phyloP scores from a whole-genome alignment of 2,888 invertebrate genomes.

The Zele albiditarsus region DNA sequence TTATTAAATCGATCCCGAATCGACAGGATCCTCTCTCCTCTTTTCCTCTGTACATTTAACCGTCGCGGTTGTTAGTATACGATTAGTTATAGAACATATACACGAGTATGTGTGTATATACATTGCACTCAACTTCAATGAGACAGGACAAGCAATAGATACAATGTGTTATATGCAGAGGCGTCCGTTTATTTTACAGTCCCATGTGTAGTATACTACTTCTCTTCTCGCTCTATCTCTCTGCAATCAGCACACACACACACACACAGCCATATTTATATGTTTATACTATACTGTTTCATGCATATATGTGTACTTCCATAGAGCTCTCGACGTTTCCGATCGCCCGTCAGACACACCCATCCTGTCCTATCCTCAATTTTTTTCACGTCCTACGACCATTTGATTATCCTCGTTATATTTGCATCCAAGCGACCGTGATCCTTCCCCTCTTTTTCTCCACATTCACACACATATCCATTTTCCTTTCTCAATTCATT shows the following conservation, averaged over 20 bases:
- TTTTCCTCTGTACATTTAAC: background rate
- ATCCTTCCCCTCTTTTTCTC: slow-evolving; percentile 22
- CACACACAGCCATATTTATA: background rate
- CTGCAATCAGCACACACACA: background rate
- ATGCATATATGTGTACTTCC: slow-evolving; percentile 20
- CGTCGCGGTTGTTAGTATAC: slow-evolving; percentile 54
- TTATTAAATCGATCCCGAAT: slow-evolving; percentile 27
- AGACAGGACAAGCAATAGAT: slow-evolving; percentile 25
- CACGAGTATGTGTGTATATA: slow-evolving; percentile 13
- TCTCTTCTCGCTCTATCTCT: slow-evolving; percentile 4
- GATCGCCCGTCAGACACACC: slow-evolving; percentile 57
- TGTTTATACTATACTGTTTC: slow-evolving; percentile 1
- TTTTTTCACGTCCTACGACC: slow-evolving; percentile 59
- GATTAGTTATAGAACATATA: slow-evolving; percentile 46
- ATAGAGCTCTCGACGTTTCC: slow-evolving; percentile 55
- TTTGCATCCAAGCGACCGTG: slow-evolving; percentile 44
- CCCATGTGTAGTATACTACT: background rate
- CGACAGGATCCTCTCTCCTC: slow-evolving; percentile 13
- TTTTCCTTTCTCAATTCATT: background rate
- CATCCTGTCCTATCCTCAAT: slow-evolving; percentile 60
- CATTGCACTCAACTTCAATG: slow-evolving; percentile 27
- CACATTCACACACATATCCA: too few species aligned
- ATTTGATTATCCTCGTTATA: slow-evolving; percentile 61
- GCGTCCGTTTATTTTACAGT: slow-evolving; percentile 36
- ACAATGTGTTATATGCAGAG: slow-evolving; percentile 38